Evolutionary conservation across 1,140 invertebrate species (phyloP).

Genomic region (Drosophila parvula): DNA sequence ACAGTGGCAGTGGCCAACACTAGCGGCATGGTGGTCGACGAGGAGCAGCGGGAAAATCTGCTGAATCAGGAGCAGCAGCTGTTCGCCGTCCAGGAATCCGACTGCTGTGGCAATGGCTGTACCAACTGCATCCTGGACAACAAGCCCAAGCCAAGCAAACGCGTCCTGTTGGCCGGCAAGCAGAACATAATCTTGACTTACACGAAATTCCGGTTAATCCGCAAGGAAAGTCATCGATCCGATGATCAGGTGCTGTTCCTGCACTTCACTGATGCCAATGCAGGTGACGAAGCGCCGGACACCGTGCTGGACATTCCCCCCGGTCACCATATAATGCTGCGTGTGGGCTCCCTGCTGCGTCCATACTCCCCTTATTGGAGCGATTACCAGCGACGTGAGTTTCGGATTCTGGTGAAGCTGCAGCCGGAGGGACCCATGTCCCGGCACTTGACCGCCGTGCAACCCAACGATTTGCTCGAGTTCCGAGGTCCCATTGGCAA

Average conservation of each 20-base stretch:
- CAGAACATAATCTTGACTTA: slow-evolving; percentile 63
- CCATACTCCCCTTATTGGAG: slow-evolving; percentile 80
- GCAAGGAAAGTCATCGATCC: slow-evolving; percentile 17
- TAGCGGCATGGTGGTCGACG: slow-evolving; percentile 7
- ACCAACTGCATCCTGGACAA: slow-evolving; percentile 78
- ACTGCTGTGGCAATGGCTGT: slow-evolving; percentile 82
- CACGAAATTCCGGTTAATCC: slow-evolving; percentile 52
- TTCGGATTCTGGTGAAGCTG: slow-evolving; percentile 77
- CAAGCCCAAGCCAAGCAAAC: slow-evolving; percentile 46
- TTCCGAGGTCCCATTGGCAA: slow-evolving; percentile 78
- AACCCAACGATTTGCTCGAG: slow-evolving; percentile 52
- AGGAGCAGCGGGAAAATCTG: slow-evolving; percentile 4
- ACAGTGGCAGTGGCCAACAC: background rate
- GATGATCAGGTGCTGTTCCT: slow-evolving; percentile 52
- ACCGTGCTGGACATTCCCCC: slow-evolving; percentile 68
- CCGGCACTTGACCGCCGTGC: slow-evolving; percentile 30
- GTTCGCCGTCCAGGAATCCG: slow-evolving; percentile 28
- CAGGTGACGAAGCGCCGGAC: slow-evolving; percentile 3
- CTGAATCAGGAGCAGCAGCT: slow-evolving; percentile 18
- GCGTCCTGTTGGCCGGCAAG: slow-evolving; percentile 56
- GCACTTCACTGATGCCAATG: slow-evolving; percentile 40
- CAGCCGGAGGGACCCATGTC: slow-evolving; percentile 68
- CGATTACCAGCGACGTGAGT: slow-evolving; percentile 58
- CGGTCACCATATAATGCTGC: slow-evolving; percentile 78
- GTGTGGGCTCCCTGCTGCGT: slow-evolving; percentile 45